Base-by-base conservation (phyloP, 2,797 vertebrate species). In the Ataeniobius toweri region DNA sequence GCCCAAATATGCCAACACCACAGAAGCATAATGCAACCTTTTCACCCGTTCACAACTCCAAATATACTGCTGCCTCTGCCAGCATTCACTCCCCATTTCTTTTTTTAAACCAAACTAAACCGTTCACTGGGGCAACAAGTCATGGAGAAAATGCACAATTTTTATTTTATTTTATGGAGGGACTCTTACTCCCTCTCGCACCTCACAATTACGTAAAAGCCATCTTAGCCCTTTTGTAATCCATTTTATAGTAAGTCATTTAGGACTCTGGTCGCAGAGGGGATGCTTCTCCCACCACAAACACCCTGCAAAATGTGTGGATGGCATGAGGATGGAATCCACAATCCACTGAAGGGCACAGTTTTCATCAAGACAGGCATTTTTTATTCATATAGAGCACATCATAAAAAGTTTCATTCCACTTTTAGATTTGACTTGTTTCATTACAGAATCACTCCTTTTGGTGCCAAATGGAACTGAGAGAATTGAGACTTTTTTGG, bases 181-280 rank as follows among this genome's bases (percentile, higher is more conserved):
- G 87, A 91, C 89, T 87, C 86, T 83, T 86, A 91, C 76, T 89
- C 89, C 79, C 82, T 90, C 91, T 92, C 89, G 3, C 3, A 82
- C 93, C 73, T 77, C 84, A 92, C 90, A 94, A 94, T 94, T 91
- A 93, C 86, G 84, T 94, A 93, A 93, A 94, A 94, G 93, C 91
- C 91, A 92, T 91, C 79, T 44, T 72, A 91, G 89, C 88, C 89
- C 88, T 85, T 78, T 82, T 84, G 89, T 92, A 93, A 94, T 92
- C 91, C 89, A 89, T 89, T 94, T 95, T 94, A 94, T 92, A 89
- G 93, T 91, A 86, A 94, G 91, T 93, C 86, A 89, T 92, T 92
- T 92, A 93, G 87, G 93, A 88, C 85, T 89, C 80, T 91, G 93
- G 92, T 93, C 87, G 76, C 89, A 76, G 85, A 91, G 87, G 90